Base-by-base conservation (phyloP, 2,888 invertebrate genomes). In the Apamea sordens region DNA sequence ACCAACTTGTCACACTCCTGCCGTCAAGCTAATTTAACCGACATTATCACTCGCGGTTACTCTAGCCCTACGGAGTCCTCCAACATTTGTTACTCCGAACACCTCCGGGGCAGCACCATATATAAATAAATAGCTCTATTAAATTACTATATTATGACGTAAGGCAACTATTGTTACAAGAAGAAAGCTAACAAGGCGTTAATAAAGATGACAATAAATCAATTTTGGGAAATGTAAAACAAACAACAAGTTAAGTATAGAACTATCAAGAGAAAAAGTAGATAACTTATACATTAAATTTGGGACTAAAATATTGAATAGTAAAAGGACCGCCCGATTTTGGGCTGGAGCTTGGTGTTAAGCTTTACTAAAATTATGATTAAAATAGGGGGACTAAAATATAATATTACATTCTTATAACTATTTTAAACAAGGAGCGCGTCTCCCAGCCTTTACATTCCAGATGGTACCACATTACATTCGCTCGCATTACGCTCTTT, bases 21-120 rank as follows among this genome's bases (percentile, higher is more conserved):
- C 75, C 76, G 28, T 47, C 18, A 13, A 18, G 64, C 71, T 36
- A 36, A 64, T 64, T 10, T 65, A 50, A 59, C 56, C 44, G 36
- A 36, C 18, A 47, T 59, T 59, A 28, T 56, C 28, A 41, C n/a
- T 63, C 21, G n/a, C 24, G 41, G 32, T 64, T 50, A 74, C 5
- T 28, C 68, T 68, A 67, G 71, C 36, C 53, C 36, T 50, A 63
- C 15, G 56, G 80, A 67, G 50, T 47, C 73, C 56, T 53, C 11
- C 13, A 36, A 32, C 64, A 24, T n/a, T 65, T 56, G 84, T 72
- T 84, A 84, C 84, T 83, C 71, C 73, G 8, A 73, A 56, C 50
- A 59, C 86, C 80, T 65, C 73, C 10, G 21, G 56, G n/a, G 36
- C 76, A 61, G 21, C n/a, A 67, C 65, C 61, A 32, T 28, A 15